Conservation (phyloP, 53 echinoderm and acorn worm genomes). For the Crossaster papposus region DNA sequence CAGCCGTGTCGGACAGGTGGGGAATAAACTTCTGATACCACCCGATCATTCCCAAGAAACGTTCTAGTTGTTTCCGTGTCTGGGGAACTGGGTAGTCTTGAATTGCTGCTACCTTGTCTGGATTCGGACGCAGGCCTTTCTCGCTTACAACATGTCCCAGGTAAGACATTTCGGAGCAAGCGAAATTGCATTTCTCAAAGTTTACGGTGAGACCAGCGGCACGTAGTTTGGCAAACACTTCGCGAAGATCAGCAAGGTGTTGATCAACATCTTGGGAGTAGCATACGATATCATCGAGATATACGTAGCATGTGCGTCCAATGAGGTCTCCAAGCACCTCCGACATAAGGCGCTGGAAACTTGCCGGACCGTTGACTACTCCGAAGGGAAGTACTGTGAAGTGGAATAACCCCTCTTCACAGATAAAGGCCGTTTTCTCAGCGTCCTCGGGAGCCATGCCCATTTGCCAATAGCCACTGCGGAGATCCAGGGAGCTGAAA, state of each 20-base stretch:
- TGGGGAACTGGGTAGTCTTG: slow-evolving; percentile 36
- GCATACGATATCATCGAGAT: slow-evolving; percentile 43
- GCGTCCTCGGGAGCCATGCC: slow-evolving; percentile 28
- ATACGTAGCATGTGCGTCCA: slow-evolving; percentile 42
- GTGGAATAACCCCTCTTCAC: slow-evolving; percentile 56
- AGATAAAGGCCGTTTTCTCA: slow-evolving; percentile 69
- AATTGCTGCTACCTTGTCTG: slow-evolving; percentile 38
- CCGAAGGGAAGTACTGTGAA: slow-evolving; percentile 66
- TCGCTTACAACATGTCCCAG: not conserved
- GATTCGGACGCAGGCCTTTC: slow-evolving; percentile 6
- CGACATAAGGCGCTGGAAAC: slow-evolving; percentile 46
- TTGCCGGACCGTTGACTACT: slow-evolving; percentile 19
- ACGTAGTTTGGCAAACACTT: slow-evolving; percentile 23
- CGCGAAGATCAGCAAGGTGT: slow-evolving; percentile 36
- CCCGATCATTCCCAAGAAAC: slow-evolving; percentile 48
- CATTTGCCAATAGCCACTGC: slow-evolving; percentile 56
- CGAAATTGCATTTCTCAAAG: slow-evolving; percentile 55
- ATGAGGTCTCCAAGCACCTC: slow-evolving; percentile 29
- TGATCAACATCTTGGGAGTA: slow-evolving; percentile 4
- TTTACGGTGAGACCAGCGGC: slow-evolving; percentile 61
- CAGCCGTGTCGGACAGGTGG: slow-evolving; percentile 25
- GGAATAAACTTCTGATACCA: slow-evolving; percentile 51
- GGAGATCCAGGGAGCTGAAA: not conserved
- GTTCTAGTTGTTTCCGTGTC: slow-evolving; percentile 22
- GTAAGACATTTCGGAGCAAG: not conserved